Conservation (phyloP, 2,113 vertebrate species). For the Jacana jacana region DNA sequence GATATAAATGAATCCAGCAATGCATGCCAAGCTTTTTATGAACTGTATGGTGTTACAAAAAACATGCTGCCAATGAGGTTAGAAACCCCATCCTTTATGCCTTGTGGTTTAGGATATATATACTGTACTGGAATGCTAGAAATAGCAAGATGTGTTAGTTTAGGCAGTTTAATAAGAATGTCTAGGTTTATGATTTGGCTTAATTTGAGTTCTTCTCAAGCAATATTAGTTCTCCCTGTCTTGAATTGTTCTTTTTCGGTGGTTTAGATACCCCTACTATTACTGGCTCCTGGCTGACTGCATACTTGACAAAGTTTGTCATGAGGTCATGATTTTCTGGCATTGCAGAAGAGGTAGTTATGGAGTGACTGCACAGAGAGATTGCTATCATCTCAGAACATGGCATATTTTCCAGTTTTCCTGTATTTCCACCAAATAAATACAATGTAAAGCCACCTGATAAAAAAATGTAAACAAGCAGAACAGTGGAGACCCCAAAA, state of each 20-base stretch:
- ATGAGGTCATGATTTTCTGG: not conserved
- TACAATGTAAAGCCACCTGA: not conserved
- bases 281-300: slow-evolving; percentile 50
- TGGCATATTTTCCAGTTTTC: not conserved
- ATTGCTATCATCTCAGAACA: not conserved
- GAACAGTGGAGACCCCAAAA: not conserved
- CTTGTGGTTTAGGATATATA: slow-evolving; percentile 62
- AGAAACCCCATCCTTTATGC: slow-evolving; percentile 51
- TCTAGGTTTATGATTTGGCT: slow-evolving; percentile 40
- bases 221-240: not conserved
- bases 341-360: not conserved
- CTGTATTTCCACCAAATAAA: not conserved
- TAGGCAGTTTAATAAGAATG: slow-evolving; percentile 47
- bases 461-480: not conserved
- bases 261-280: slow-evolving; percentile 35
- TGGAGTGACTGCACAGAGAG: not conserved
- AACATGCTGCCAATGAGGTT: slow-evolving; percentile 48
- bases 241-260: slow-evolving; percentile 6
- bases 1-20: slow-evolving; percentile 55
- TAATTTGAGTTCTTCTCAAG: slow-evolving; percentile 28
- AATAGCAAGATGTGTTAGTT: slow-evolving; percentile 56
- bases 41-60: slow-evolving; percentile 53
- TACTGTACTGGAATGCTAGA: slow-evolving; percentile 39
- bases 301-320: slow-evolving; percentile 24
- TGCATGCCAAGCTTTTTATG: slow-evolving; percentile 48